phyloP scores from a whole-genome alignment of 2,797 vertebrate genomes.

The Monodelphis domestica region DNA sequence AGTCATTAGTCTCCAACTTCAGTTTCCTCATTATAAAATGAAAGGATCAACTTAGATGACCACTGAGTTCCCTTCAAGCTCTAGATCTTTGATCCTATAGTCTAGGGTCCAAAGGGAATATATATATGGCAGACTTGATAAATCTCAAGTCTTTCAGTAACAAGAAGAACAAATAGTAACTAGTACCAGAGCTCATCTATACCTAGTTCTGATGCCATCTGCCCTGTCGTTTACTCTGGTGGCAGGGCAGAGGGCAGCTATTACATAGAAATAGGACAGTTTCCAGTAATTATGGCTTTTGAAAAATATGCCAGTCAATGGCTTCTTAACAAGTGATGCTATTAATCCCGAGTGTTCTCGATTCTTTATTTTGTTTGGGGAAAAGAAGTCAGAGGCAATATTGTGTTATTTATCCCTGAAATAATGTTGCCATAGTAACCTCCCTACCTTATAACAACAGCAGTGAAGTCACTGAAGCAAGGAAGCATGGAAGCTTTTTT shows the following conservation, averaged over 20 bases:
- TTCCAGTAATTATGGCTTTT: conserved; percentile 57
- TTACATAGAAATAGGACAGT: conserved; percentile 40
- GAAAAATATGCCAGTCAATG: conserved; percentile 53
- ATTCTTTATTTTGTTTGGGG: conserved; percentile 75
- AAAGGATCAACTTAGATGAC: neutral
- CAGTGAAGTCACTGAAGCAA: conserved; percentile 70
- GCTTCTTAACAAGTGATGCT: conserved; percentile 80
- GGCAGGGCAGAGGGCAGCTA: conserved; percentile 21
- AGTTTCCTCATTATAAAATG: neutral
- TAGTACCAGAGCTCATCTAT: neutral
- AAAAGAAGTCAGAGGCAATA: conserved; percentile 73
- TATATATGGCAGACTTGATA: neutral
- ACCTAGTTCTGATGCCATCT: neutral
- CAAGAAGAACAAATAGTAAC: neutral
- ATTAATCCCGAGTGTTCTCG: conserved; percentile 74
- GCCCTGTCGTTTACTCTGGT: neutral
- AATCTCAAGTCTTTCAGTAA: neutral
- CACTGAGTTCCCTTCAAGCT: neutral
- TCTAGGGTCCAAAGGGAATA: neutral
- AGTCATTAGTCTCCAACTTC: neutral
- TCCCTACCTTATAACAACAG: conserved; percentile 70
- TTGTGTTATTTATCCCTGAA: conserved; percentile 80
- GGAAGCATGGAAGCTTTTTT: conserved; percentile 67
- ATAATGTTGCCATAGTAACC: conserved; percentile 86
- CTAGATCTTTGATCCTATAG: neutral